These are phyloP conservation scores for Fregetta grallaria DNA, from an alignment of 2,113 vertebrate species.

Conservation along the genomic window DNA sequence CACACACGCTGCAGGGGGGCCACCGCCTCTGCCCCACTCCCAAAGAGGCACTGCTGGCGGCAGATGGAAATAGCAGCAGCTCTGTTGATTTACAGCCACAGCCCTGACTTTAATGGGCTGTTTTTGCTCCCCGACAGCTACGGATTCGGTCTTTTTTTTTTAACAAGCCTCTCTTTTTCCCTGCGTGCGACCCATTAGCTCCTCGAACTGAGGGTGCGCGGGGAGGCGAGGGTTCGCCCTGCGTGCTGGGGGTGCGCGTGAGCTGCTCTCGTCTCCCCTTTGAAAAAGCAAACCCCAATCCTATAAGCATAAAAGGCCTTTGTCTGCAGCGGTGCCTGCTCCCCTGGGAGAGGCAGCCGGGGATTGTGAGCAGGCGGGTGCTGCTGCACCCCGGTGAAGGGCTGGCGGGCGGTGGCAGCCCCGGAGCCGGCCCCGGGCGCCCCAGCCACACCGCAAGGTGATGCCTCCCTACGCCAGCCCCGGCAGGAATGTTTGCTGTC, in stretches of 20 bases:
- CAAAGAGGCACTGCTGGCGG: neutral
- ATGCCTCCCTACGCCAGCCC: conserved; percentile 77
- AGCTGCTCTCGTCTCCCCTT: neutral
- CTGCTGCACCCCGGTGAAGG: neutral
- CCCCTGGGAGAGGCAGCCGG: neutral
- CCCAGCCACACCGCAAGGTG: conserved; percentile 84
- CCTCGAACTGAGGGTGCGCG: neutral
- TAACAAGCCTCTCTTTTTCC: conserved; percentile 3
- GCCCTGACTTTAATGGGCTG: neutral
- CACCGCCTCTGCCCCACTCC: neutral
- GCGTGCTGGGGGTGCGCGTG: neutral
- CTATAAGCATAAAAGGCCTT: conserved; percentile 10
- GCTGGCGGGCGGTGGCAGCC: conserved; percentile 67
- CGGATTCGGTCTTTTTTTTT: neutral
- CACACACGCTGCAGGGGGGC: too few relatives aligned
- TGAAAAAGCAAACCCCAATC: neutral
- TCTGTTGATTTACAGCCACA: conserved; percentile 33
- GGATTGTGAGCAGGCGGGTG: fast-evolving
- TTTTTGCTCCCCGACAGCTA: neutral
- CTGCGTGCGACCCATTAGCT: neutral
- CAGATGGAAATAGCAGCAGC: conserved; percentile 32
- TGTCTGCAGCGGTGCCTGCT: neutral
- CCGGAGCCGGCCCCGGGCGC: conserved; percentile 78
- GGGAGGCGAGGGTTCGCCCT: neutral
- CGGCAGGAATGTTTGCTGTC: conserved; percentile 90